Percentiles rank a stretch among this genome's conserved stretches.
Evolutionary conservation across 1,140 invertebrate species (phyloP).

Genomic region (Nomia melanderi): DNA sequence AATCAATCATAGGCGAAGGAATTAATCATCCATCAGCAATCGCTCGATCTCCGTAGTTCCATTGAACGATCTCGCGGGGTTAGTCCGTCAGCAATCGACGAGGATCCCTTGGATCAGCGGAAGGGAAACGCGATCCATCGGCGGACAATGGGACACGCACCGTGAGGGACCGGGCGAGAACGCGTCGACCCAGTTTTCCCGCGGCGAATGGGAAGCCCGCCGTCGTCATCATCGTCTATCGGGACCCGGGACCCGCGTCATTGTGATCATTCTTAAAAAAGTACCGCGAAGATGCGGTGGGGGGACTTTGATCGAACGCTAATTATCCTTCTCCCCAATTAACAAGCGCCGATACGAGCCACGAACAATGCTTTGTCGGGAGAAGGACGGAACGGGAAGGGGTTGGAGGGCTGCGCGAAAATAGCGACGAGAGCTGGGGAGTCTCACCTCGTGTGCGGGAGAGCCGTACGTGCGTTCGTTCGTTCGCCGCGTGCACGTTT

Average conservation of each 20-base stretch:
- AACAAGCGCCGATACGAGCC: constrained; percentile 31
- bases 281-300: background rate
- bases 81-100: no score
- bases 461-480: background rate
- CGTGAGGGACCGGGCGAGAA: background rate
- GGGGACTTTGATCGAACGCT: constrained; percentile 37
- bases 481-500: constrained; percentile 16
- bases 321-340: constrained; percentile 50
- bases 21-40: no score
- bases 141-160: background rate
- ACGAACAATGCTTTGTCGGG: constrained; percentile 14
- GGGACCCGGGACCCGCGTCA: background rate
- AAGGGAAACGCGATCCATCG: constrained; percentile 8
- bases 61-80: no score
- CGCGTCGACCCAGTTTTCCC: constrained; percentile 28
- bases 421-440: constrained; percentile 19
- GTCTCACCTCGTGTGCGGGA: constrained; percentile 31
- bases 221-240: background rate
- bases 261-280: constrained; percentile 34
- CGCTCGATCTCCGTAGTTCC: no score
- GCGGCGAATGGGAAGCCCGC: no score
- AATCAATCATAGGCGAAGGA: no score
- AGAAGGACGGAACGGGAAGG: no score
- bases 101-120: background rate
- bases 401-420: constrained; percentile 9